Base-by-base conservation (phyloP, 2,888 invertebrate species). In the Brachyopa scutellaris region DNA sequence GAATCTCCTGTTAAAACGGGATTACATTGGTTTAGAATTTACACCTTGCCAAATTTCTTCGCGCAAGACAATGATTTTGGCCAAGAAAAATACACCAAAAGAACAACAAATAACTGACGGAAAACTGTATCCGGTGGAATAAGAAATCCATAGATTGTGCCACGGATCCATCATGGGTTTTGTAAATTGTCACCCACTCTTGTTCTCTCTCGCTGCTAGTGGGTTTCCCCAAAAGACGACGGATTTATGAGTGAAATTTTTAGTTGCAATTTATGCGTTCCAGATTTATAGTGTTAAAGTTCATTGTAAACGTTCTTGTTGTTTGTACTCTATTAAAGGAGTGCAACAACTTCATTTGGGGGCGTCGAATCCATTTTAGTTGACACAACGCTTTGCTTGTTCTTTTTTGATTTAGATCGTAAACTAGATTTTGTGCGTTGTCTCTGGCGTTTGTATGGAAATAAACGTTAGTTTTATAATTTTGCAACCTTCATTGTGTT, bases 201-300 rank as follows among this genome's bases (percentile, higher is more conserved):
- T 40, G 40, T 21, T 72, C 55, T 17, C 23, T 47, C 40, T 31
- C 9, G n/a, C 3, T 36, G 2, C 59, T 29, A 36, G 76, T 69
- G 62, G 62, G 74, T 59, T 69, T 74, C 42, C 26, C 21, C 33
- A 59, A 74, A 76, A 64, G 80, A 38, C 69, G 42, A 74, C 21
- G 69, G 76, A 80, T 80, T 76, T 80, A 72, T 61, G 66, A 70
- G 36, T 47, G 38, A 69, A 62, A 42, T 64, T 73, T 80, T 74
- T 62, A 45, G 42, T 69, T 72, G 66, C 70, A 72, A 82, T 77
- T 82, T 82, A 82, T 82, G 77, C 66, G 77, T 72, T 77, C 66
- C 70, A 77, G 57, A 82, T 82, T 77, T 61, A 33, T 55, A 40
- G 77, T 82, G 82, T 82, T 82, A 82, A 82, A 82, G 82, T 82